Conservation (phyloP, 37 sponge, comb jelly and placozoan genomes). For the Aphrocallistes beatrix region DNA sequence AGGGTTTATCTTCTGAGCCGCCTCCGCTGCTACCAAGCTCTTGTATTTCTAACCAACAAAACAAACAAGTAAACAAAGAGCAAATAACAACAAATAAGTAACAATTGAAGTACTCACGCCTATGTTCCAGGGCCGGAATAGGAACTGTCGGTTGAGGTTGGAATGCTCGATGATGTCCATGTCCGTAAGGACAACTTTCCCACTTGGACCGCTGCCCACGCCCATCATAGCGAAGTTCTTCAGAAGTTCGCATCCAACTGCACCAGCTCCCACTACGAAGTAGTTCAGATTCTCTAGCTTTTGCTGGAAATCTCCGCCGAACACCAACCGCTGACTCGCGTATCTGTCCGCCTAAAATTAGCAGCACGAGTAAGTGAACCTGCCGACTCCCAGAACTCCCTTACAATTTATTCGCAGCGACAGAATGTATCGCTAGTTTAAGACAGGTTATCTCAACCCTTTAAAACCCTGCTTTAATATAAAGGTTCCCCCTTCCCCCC, state of each 20-base stretch:
- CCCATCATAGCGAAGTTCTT: slow-evolving; percentile 98
- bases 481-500: too few species aligned
- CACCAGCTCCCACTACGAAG: slow-evolving; percentile 84
- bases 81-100: neutral
- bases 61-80: neutral
- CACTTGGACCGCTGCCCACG: slow-evolving; percentile 48
- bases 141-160: slow-evolving; percentile 95
- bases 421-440: too few species aligned
- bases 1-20: slow-evolving; percentile 83
- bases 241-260: slow-evolving; percentile 93
- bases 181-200: slow-evolving; percentile 74
- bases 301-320: slow-evolving; percentile 65
- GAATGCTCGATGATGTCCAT: slow-evolving; percentile 96
- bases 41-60: slow-evolving; percentile 61
- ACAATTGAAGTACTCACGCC: slow-evolving; percentile 31
- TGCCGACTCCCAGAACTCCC: too few species aligned
- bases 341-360: slow-evolving; percentile 32
- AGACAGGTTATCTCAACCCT: too few species aligned
- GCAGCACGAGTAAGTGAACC: too few species aligned
- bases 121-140: slow-evolving; percentile 88
- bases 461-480: too few species aligned
- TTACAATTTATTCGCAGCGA: too few species aligned
- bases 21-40: slow-evolving; percentile 70
- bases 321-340: slow-evolving; percentile 67
- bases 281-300: slow-evolving; percentile 42